These are phyloP conservation scores for Diceros bicornis DNA, from an alignment of 2,797 vertebrate genomes.

Conservation along the genomic window DNA sequence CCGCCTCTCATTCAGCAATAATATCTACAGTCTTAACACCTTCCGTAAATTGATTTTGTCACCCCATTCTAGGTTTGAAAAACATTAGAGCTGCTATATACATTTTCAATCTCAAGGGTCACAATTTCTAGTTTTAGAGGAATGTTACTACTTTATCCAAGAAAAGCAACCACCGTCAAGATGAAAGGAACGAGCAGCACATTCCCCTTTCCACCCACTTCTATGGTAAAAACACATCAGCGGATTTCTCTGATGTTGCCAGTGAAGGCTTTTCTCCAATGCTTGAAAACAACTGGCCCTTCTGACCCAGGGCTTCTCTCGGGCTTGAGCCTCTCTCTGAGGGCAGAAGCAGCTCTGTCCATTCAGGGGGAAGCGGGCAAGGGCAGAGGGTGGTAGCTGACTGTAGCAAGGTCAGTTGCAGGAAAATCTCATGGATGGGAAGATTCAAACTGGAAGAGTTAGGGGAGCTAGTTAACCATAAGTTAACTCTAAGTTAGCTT, in stretches of 20 bases:
- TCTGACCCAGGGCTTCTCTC: background rate
- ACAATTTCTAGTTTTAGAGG: conserved; percentile 53
- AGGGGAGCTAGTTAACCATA: background rate
- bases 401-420: background rate
- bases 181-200: conserved; percentile 27
- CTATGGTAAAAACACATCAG: conserved; percentile 9
- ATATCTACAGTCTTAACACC: background rate
- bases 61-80: conserved; percentile 24
- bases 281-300: background rate
- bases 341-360: background rate
- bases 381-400: fast-evolving
- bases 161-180: conserved; percentile 41
- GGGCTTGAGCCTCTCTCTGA: background rate
- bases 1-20: background rate
- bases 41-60: background rate
- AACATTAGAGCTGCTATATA: background rate
- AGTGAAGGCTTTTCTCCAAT: background rate
- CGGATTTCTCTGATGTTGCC: background rate
- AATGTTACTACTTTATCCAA: conserved; percentile 54
- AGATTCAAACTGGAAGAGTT: background rate
- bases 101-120: background rate
- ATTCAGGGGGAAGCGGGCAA: background rate
- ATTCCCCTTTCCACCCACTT: conserved; percentile 41
- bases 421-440: background rate
- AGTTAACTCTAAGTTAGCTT: background rate